Base-by-base conservation (phyloP, 2,888 invertebrate species). In the Amiota communis region DNA sequence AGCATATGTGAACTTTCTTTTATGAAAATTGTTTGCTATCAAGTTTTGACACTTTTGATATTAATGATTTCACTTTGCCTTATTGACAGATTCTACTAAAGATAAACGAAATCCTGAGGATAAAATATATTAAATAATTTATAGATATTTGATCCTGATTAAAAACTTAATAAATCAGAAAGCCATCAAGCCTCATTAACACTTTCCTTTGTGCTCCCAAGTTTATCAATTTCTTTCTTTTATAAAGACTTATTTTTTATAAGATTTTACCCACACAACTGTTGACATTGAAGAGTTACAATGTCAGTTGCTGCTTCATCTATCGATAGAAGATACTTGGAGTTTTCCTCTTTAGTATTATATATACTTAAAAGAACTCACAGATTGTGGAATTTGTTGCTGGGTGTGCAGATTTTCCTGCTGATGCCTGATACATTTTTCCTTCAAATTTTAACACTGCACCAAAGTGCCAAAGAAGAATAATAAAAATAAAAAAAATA, bases 41-140 rank as follows among this genome's bases (percentile, higher is more conserved):
- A 36, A 36, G 6, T 36, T 36, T 36, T 36, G 36, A 36, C 36
- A 36, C 36, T 6, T 36, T 2, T 36, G 36, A 36, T 6, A 6
- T 23, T 23, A 3, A 23, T 23, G 23, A 23, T 36, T 36, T 36
- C 0, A 36, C 36, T 36, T 36, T 36, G 36, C 36, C 8, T 36
- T 6, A 36, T 6, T 2, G 3, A 3, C 23, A 23, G 2, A 23
- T 36, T 36, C 6, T 36, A 2, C 12, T 36, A 13, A 74, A 79
- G 79, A 81, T 83, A 71, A 48, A 67, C 72, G 6, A 36, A 6
- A 36, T 2, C 3, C 36, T 36, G 36, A 36, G 36, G 8, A 36
- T 36, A 36, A 36, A 36, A 36, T 36, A 36, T 36, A 36, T 36
- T 6, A 36, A 36, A 36, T 6, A 36, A 4, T 36, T 36, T 6